phyloP scores from a whole-genome alignment of 2,797 vertebrate genomes.

The Antennarius maculatus region DNA sequence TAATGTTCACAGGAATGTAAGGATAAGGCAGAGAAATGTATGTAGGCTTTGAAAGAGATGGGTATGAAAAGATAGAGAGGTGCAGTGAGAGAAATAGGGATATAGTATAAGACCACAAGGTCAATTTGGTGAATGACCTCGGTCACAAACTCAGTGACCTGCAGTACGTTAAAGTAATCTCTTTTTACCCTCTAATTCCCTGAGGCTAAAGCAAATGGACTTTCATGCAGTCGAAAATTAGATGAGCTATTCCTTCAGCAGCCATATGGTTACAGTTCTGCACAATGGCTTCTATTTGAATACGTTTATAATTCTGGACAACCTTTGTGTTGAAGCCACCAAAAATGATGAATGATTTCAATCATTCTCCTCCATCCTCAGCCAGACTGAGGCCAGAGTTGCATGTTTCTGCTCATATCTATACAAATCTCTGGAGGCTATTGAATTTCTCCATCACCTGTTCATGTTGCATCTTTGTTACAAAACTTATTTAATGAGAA shows the following conservation, averaged over 20 bases:
- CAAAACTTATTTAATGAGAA: constrained; percentile 78
- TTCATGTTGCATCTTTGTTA: constrained; percentile 56
- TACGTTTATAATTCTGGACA: background rate
- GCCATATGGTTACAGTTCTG: constrained; percentile 4
- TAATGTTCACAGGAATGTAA: constrained; percentile 19
- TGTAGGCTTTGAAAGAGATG: background rate
- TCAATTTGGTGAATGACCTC: constrained; percentile 36
- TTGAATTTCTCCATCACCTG: constrained; percentile 48
- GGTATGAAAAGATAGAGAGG: constrained; percentile 8
- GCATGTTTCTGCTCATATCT: constrained; percentile 23
- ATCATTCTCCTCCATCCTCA: constrained; percentile 18
- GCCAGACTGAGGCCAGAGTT: constrained; percentile 42
- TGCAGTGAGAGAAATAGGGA: background rate
- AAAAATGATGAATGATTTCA: constrained; percentile 14
- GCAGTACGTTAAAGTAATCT: constrained; percentile 46
- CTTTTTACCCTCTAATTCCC: constrained; percentile 23
- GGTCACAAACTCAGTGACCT: constrained; percentile 48
- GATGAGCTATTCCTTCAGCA: constrained; percentile 14
- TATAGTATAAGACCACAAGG: constrained; percentile 17
- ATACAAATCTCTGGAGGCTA: constrained; percentile 32
- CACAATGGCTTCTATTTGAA: constrained; percentile 9
- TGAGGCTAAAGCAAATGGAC: constrained; percentile 34
- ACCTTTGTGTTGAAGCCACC: background rate
- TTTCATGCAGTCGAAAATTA: constrained; percentile 22
- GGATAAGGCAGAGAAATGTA: background rate